Percentiles rank a stretch among this genome's conserved stretches.
Evolutionary conservation across 2,888 invertebrate genomes (phyloP).

Genomic region (Heliconius charithonia): DNA sequence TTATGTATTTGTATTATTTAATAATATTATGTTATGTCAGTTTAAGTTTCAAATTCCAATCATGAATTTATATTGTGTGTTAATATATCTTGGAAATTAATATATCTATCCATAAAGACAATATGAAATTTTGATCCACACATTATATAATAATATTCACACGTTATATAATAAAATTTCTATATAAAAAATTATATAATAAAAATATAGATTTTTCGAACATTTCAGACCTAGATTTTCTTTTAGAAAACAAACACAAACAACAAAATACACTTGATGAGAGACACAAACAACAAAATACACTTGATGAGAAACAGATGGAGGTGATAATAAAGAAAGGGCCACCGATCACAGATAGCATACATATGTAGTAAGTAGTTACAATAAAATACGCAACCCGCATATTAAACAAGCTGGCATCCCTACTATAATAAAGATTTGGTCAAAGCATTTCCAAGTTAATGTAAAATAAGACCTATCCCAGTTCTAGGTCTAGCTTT

Average conservation of each 20-base stretch:
- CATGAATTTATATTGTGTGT: too few species aligned
- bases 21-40: too few species aligned
- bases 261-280: neutral
- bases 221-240: neutral
- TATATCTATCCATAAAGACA: too few species aligned
- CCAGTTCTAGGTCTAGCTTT: constrained; percentile 10
- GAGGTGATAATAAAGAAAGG: constrained; percentile 12
- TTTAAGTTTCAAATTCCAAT: too few species aligned
- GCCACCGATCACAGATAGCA: constrained; percentile 14
- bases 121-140: too few species aligned
- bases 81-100: too few species aligned
- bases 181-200: too few species aligned
- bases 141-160: too few species aligned
- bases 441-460: constrained; percentile 38
- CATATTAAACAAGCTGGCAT: constrained; percentile 34
- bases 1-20: too few species aligned
- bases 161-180: too few species aligned
- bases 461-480: constrained; percentile 34
- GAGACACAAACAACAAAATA: neutral
- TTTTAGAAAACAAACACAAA: neutral
- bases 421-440: constrained; percentile 35
- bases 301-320: neutral
- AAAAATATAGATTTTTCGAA: too few species aligned
- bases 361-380: constrained; percentile 1
- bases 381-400: constrained; percentile 31